Percentiles rank a stretch among this genome's conserved stretches.
Conservation (phyloP, 2,797 vertebrate species). For the Luscinia megarhynchos region DNA sequence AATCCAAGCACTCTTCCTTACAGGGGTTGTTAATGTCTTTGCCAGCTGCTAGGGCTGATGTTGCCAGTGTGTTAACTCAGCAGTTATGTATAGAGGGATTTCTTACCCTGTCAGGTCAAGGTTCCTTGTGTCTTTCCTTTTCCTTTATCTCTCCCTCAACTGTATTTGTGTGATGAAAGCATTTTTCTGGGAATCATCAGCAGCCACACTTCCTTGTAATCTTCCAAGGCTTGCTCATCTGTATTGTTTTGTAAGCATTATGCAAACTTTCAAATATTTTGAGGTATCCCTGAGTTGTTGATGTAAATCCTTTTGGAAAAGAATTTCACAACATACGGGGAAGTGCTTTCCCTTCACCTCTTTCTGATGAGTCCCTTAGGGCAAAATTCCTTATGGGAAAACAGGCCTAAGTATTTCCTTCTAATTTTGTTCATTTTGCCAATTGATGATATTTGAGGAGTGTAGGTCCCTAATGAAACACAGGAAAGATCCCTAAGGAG, state of each 20-base stretch:
- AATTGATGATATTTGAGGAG: background rate
- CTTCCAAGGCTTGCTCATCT: background rate
- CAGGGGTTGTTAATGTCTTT: background rate
- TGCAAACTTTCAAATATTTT: background rate
- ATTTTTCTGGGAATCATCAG: conserved; percentile 1
- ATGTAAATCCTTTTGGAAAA: background rate
- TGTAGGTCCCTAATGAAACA: background rate
- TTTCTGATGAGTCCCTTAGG: background rate
- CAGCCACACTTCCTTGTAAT: background rate
- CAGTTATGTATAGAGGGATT: background rate
- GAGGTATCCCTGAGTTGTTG: background rate
- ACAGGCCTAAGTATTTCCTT: background rate
- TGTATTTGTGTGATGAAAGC: background rate
- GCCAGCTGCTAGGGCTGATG: background rate
- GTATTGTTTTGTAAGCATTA: conserved; percentile 19
- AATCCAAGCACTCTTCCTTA: background rate
- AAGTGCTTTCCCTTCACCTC: background rate
- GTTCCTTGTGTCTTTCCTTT: background rate
- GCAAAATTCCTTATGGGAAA: background rate
- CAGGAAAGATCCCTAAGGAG: fast-evolving
- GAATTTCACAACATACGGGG: background rate
- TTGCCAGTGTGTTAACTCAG: background rate
- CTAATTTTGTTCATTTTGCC: background rate
- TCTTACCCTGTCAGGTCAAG: background rate
- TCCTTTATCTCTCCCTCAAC: background rate